Base-by-base conservation (phyloP, 2,888 invertebrate genomes). In the Cremastinae sp. region DNA sequence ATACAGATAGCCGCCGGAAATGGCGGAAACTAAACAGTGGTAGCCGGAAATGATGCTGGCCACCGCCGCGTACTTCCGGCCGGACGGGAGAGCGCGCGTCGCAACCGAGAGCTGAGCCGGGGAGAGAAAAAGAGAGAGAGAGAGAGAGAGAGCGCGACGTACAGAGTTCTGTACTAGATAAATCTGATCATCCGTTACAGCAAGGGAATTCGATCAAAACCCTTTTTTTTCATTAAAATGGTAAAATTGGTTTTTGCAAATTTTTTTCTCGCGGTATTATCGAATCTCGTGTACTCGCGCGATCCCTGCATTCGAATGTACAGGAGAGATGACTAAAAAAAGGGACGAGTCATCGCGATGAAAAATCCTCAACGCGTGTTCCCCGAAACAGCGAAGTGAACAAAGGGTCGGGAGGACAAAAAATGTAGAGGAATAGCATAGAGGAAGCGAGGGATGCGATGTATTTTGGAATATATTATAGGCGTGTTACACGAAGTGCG, bases 1-100 rank as follows among this genome's bases (percentile, higher is more conserved):
- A 86, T 85, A 85, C 82, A 84, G 81, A 85, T 83, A 83, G 84
- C 80, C 79, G 79, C 79, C 84, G 86, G 86, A 86, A 79, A 80
- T 77, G 78, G 75, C 85, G 87, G 87, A 88, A 88, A 87, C 87
- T 87, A 85, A 86, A 88, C 84, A 84, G 85, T 85, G 81, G 82
- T 81, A 80, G 55, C 82, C 84, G 88, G 88, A 88, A 87, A 88
- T 88, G 85, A 86, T 82, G 83, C 82, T 79, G 82, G 82, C 81
- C 83, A 84, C 83, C 85, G 83, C 82, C 77, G 84, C 81, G 83
- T 81, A 82, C 84, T 84, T 86, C 86, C 84, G 82, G 81, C 71
- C 61, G 59, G 53, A 68, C 61, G 65, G 14, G 1, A 37, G 47
- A 18, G 51, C 28, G 20, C 18, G n/a, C 28, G 14, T 8, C 2